A percentile compares a stretch with the other conserved stretches of the same genome.
Evolutionary conservation across 2,113 vertebrate species (phyloP).

Genomic region (Coryphaenoides rupestris): DNA sequence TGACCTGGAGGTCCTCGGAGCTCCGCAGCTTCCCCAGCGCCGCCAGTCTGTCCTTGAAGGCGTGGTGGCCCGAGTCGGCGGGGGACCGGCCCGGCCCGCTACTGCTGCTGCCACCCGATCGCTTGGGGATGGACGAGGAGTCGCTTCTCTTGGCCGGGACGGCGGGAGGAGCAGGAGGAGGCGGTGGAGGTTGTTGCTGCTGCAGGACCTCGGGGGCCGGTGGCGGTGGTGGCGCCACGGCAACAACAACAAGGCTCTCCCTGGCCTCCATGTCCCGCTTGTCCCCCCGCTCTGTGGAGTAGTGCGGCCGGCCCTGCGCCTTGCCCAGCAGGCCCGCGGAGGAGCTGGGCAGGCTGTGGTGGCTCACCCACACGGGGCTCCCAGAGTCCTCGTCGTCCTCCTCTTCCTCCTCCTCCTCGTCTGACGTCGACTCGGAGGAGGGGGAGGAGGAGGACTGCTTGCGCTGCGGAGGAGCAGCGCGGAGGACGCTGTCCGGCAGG

Average conservation of each 20-base stretch:
- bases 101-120: slow-evolving; percentile 37
- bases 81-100: slow-evolving; percentile 55
- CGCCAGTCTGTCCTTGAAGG: slow-evolving; percentile 82
- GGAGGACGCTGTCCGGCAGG: slow-evolving; percentile 52
- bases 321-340: slow-evolving; percentile 29
- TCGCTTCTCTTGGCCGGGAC: slow-evolving; percentile 43
- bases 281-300: slow-evolving; percentile 39
- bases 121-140: slow-evolving; percentile 69
- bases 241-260: no score
- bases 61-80: slow-evolving; percentile 75
- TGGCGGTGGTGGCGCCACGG: no score
- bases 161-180: slow-evolving; percentile 25
- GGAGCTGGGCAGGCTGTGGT: slow-evolving; percentile 61
- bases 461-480: slow-evolving; percentile 26
- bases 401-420: slow-evolving; percentile 57
- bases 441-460: slow-evolving; percentile 59
- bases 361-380: slow-evolving; percentile 66
- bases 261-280: slow-evolving; percentile 16
- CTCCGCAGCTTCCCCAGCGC: slow-evolving; percentile 81
- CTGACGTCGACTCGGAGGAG: slow-evolving; percentile 58
- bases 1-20: slow-evolving; percentile 66
- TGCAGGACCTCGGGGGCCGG: slow-evolving; percentile 23
- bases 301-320: slow-evolving; percentile 31
- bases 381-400: slow-evolving; percentile 24
- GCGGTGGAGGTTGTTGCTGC: not conserved